Evolutionary conservation across 2,113 vertebrate species (phyloP), one percentile per base, ranked within the genome.

Genomic region (Austrofundulus limnaeus): DNA sequence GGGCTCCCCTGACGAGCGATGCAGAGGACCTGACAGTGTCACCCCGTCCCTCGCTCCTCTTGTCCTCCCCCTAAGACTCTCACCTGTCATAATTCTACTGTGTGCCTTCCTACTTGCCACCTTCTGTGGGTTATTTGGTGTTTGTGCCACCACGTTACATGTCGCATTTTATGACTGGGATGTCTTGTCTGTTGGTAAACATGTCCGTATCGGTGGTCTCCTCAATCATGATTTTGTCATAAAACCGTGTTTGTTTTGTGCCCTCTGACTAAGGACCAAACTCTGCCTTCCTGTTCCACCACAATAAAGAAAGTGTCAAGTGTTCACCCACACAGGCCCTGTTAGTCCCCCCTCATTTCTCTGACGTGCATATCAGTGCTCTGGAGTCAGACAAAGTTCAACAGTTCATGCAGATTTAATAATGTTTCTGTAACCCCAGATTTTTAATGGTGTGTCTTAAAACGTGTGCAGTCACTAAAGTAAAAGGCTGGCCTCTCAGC

Each of bases 341-440:
- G 14, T 47, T 53, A 25, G 63, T 37, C 55, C 25, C 5, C 31
- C 38, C 61, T 57, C 42, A 8, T 60, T 38, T 17, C 14, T 47
- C 38, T 37, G 28, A 76, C 41, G 47, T 54, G 50, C 65, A 20
- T 61, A 61, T 68, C 61, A 11, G 58, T 34, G 73, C 66, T 78
- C 73, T 51, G 47, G 72, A 85, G 87, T 91, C 90, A 89, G 45
- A 20, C 63, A 41, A 75, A 88, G 91, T 87, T 92, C 90, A 91
- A 12, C 24, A 77, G 72, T 90, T 90, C 88, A 92, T 91, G 88
- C 84, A 91, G 86, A 74, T 87, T 93, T 91, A 91, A 93, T 91
- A 73, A 61, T 65, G 16, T 47, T 45, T 48, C 52, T 14, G 10
- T 6, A 39, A 1, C 34, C 9, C 25, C 23, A 31, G 75, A 78